These are phyloP conservation scores for Temnothorax curvispinosus DNA, from an alignment of 1,140 invertebrate species.

Conservation along the genomic window DNA sequence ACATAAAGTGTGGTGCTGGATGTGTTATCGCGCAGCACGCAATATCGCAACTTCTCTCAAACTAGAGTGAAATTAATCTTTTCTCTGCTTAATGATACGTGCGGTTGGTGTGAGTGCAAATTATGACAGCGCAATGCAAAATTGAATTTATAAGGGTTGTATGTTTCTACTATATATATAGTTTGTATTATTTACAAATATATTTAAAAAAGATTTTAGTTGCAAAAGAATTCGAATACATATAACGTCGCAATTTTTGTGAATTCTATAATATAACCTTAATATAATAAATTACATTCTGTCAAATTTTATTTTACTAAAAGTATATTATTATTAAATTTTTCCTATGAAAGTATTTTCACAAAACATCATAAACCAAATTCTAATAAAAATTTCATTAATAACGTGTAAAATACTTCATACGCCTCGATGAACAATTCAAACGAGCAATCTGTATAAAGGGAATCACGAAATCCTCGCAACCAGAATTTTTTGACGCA, in stretches of 20 bases:
- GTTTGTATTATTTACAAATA: neutral
- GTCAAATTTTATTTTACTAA: neutral
- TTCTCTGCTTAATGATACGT: slow-evolving; percentile 46
- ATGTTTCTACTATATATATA: neutral
- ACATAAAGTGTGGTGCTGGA: slow-evolving; percentile 30
- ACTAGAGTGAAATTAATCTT: slow-evolving; percentile 50
- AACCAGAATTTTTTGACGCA: slow-evolving; percentile 22
- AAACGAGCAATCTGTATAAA: slow-evolving; percentile 14
- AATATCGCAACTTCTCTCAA: slow-evolving; percentile 53
- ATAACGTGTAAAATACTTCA: slow-evolving; percentile 29
- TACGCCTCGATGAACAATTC: neutral
- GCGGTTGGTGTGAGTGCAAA: slow-evolving; percentile 1
- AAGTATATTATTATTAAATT: neutral
- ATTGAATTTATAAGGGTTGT: slow-evolving; percentile 1
- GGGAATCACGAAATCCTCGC: slow-evolving; percentile 4
- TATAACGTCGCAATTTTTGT: neutral
- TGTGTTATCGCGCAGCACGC: slow-evolving; percentile 50
- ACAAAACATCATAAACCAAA: neutral
- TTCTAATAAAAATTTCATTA: slow-evolving; percentile 33
- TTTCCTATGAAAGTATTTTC: neutral
- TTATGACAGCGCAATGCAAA: slow-evolving; percentile 22
- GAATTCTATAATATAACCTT: neutral
- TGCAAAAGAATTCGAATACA: neutral
- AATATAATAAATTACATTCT: neutral
- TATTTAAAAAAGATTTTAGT: neutral